Base-by-base conservation (phyloP, 2,888 invertebrate genomes). In the Ypsolopha scabrella region DNA sequence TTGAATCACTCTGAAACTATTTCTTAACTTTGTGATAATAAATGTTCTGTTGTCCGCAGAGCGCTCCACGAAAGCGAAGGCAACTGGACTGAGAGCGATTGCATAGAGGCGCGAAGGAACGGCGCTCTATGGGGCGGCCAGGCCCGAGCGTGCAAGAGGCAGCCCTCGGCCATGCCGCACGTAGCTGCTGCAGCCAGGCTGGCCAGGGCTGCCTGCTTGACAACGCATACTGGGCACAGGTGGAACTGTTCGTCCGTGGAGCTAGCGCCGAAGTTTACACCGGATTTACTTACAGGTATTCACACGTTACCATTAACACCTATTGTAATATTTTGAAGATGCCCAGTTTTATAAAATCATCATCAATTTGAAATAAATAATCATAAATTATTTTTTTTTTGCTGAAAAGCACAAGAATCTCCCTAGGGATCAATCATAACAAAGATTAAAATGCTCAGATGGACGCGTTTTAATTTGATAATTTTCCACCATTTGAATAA, bases 171-270 rank as follows among this genome's bases (percentile, higher is more conserved):
- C 58, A 94, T 95, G 93, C 89, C 91, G 50, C 91, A 92, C 65
- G 89, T 95, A 54, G 91, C 91, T n/a, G 88, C 89, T 50, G 94
- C 95, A 0, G 92, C 94, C 6, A 82, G 87, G 41, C 81, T 91
- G 53, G 89, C 94, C 6, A 87, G 90, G 50, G 80, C 88, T 55
- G 90, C 92, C 48, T 95, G 95, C 75, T 91, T 91, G 71, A 78
- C 87, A 57, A 88, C 92, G 33, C 93, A 94, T 75, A 85, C 87
- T 34, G 89, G 92, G 62, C 88, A 93, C 56, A 82, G 94, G 53
- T 95, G 95, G 95, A 95, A 95, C 80, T 95, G 95, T 78, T 92
- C 93, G 54, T 91, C 93, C 45, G 88, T 94, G 51, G 88, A 88
- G 43, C 83, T 86, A 24, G 93, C 93, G 0, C 95, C 95, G 0